Evolutionary conservation across 2,888 invertebrate genomes (phyloP), one percentile per base, ranked within the genome.

Genomic region (Drosophila neotestacea): DNA sequence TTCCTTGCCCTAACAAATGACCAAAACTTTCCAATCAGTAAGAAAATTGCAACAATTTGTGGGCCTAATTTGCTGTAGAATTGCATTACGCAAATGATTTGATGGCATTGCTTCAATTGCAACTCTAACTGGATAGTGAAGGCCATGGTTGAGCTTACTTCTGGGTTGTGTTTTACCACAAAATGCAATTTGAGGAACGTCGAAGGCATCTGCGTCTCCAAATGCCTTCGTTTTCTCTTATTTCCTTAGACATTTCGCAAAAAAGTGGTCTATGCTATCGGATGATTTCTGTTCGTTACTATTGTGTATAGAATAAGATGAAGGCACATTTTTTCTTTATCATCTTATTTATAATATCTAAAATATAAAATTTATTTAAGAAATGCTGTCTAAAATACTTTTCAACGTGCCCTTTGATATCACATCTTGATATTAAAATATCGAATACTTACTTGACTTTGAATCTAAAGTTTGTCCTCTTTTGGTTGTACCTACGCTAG

Each of bases 81-180:
- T 88, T 82, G 67, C 61, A 85, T 83, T 88, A 73, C 63, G 16
- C 51, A 70, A 85, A 88, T 80, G 70, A 83, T 73, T 62, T 70
- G 60, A 47, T 64, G 61, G 44, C 51, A 32, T 13, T 64, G 71
- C 60, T 39, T 10, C 51, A 39, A 52, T 41, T 58, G 34, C 42
- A 65, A 47, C 55, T 61, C 22, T n/a, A 48, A 39, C 39, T 28
- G 58, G n/a, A 27, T 30, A 44, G n/a, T 9, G 41, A 16, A 22
- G 16, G 55, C 22, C 16, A 44, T n/a, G 30, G 30, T 39, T 28
- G 55, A 34, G 55, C 50, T 51, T 58, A 67, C 41, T 6, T 41
- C 38, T 50, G 55, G 60, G 32, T 51, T 59, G 38, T 42, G 36
- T 55, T 56, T 44, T 58, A 63, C 54, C 56, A 60, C 9, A 44